Base-by-base conservation (phyloP, 2,888 invertebrate species). In the Xylophagus ater region DNA sequence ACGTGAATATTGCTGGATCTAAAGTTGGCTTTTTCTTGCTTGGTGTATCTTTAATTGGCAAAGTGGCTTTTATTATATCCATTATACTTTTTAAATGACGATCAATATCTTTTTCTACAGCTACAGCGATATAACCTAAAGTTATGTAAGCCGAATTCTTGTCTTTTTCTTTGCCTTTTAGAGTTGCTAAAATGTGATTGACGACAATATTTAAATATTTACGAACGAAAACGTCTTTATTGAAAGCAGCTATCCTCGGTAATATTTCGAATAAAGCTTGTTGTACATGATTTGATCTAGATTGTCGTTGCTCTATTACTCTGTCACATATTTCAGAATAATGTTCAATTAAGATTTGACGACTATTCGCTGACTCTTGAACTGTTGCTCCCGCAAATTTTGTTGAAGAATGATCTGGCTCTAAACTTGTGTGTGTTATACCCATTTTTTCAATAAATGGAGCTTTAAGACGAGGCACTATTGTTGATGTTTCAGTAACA, bases 201-300 rank as follows among this genome's bases (percentile, higher is more conserved):
- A 94, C 80, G 1, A 87, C 79, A 0, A 75, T 72, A 26, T 70
- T 73, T 1, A 90, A 66, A 60, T 89, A 81, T 49, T 78, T 77
- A 41, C 73, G 71, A 1, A 82, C 75, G 58, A 94, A 96, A 41
- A 74, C 73, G 5, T 79, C 76, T 43, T 79, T 81, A 58, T 90
- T 82, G 54, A 96, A 93, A n/a, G 94, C 90, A 5, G 93, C 94
- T 36, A 96, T 66, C 47, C 94, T 73, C 1, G 97, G 97, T 43
- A 97, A 69, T 33, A 97, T 76, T 25, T 81, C 78, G 41, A 96
- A 72, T 10, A 98, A 64, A 1, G 85, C 80, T 56, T 88, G 85
- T 50, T 94, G 93, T 15, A 94, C 85, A 58, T 86, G 81, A 4
- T 74, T 68, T 35, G 81, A 84, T 51, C 82, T 77, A 0, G 81